phyloP scores from a whole-genome alignment of 2,888 invertebrate genomes.

The Tachystola acroxantha region DNA sequence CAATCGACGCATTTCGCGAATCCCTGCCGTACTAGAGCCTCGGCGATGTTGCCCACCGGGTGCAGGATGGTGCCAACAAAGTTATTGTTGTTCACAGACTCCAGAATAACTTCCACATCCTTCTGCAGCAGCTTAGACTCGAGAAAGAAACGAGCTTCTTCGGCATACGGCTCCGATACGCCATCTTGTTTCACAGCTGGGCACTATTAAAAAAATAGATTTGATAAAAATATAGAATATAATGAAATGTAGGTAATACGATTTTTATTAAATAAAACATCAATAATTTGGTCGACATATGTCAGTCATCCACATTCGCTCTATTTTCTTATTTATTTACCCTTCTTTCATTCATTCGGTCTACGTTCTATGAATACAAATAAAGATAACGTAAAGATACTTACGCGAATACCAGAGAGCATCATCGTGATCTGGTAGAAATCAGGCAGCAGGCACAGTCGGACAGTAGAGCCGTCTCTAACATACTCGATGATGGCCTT shows the following conservation, averaged over 20 bases:
- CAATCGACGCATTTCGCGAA: slow-evolving; percentile 89
- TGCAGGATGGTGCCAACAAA: slow-evolving; percentile 96
- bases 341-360: no score
- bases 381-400: no score
- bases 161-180: slow-evolving; percentile 83
- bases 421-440: slow-evolving; percentile 95
- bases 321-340: no score
- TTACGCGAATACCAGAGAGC: slow-evolving; percentile 94
- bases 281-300: no score
- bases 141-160: slow-evolving; percentile 96
- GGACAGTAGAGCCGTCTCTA: slow-evolving; percentile 96
- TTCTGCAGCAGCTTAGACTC: slow-evolving; percentile 94
- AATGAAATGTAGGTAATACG: no score
- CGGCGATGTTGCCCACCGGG: slow-evolving; percentile 96
- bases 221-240: no score
- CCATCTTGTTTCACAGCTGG: slow-evolving; percentile 88
- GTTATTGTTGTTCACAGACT: slow-evolving; percentile 95
- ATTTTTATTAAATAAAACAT: no score
- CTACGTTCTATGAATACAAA: no score
- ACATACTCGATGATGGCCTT: slow-evolving; percentile 98
- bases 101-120: slow-evolving; percentile 92
- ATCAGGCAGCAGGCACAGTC: slow-evolving; percentile 93
- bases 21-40: slow-evolving; percentile 91
- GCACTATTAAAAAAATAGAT: slow-evolving; percentile 76
- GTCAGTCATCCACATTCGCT: no score